Evolutionary conservation across 2,888 invertebrate genomes (phyloP), one percentile per base, ranked within the genome.

Genomic region (Hypomecis atomaria): DNA sequence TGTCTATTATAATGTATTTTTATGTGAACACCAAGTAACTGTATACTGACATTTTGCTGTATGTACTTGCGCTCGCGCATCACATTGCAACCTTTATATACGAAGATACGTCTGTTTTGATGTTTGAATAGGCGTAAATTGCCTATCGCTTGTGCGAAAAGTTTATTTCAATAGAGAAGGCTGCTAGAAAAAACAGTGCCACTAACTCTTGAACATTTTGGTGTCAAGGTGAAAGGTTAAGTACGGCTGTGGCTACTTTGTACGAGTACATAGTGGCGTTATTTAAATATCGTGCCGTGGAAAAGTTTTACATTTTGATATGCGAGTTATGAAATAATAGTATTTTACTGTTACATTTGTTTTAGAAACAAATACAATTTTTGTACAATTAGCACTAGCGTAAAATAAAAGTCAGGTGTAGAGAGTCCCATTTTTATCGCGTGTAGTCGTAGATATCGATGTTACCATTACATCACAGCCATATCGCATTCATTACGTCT

Each of bases 51-150:
- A 71, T 68, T 70, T 65, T 45, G 36, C 23, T 42, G 47, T 43
- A 52, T 10, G 23, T 40, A 52, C 10, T 52, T 55, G 44, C 44
- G 47, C 48, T 36, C n/a, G 54, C 44, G 56, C 54, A 37, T 61
- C 61, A 62, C 10, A 49, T 62, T 42, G 44, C 7, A 59, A 54
- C 38, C 59, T 59, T 63, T 59, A 54, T 64, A n/a, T 44, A 13
- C 43, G 23, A 45, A 34, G 50, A 53, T 36, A 54, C 50, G 36
- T 64, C 49, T 34, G 47, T 57, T 40, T 65, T 65, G 54, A 56
- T 60, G 57, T 60, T 52, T 65, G 65, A 65, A 65, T 65, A 61
- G 65, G 53, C 52, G 6, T 60, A 55, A 65, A 65, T 65, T 65
- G 53, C 47, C 60, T 44, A 59, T 40, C 45, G 44, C 50, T 50